A percentile compares a stretch with the other conserved stretches of the same genome.
Conservation (phyloP, 2,113 vertebrate genomes). For the Crocuta crocuta region DNA sequence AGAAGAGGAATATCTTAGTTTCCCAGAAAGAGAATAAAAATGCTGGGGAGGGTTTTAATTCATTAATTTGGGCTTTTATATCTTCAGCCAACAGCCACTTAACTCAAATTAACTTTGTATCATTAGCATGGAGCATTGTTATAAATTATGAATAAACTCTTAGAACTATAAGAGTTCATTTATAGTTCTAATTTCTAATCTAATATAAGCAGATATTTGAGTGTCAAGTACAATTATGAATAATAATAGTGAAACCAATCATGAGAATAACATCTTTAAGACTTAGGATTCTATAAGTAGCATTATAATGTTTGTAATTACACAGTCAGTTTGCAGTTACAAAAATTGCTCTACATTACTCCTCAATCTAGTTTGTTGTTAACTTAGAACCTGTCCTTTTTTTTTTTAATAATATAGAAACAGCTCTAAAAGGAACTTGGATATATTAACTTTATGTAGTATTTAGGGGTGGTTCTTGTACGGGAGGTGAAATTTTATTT, state of each 20-base stretch:
- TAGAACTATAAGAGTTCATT: conserved; percentile 30
- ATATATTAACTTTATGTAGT: conserved; percentile 34
- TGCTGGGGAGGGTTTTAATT: conserved; percentile 52
- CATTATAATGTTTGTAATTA: conserved; percentile 44
- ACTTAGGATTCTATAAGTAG: conserved; percentile 16
- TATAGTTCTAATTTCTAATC: conserved; percentile 49
- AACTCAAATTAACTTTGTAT: conserved; percentile 57
- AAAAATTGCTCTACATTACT: conserved; percentile 34
- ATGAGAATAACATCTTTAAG: conserved; percentile 46
- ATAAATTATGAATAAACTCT: conserved; percentile 44
- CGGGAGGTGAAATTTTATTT: conserved; percentile 41
- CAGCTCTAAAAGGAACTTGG: conserved; percentile 47
- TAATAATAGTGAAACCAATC: conserved; percentile 53
- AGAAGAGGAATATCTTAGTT: conserved; percentile 52
- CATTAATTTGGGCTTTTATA: conserved; percentile 65
- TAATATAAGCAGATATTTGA: conserved; percentile 35
- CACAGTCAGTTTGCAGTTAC: conserved; percentile 30
- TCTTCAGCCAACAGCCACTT: neutral
- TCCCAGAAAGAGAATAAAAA: conserved; percentile 59
- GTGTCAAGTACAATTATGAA: conserved; percentile 2
- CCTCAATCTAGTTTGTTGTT: neutral
- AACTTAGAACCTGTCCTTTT: neutral
- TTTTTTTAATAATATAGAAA: conserved; percentile 2
- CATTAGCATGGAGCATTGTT: conserved; percentile 30
- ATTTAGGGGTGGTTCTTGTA: conserved; percentile 52